Conservation (phyloP, 1,140 invertebrate species). For the Ceratina calcarata region DNA sequence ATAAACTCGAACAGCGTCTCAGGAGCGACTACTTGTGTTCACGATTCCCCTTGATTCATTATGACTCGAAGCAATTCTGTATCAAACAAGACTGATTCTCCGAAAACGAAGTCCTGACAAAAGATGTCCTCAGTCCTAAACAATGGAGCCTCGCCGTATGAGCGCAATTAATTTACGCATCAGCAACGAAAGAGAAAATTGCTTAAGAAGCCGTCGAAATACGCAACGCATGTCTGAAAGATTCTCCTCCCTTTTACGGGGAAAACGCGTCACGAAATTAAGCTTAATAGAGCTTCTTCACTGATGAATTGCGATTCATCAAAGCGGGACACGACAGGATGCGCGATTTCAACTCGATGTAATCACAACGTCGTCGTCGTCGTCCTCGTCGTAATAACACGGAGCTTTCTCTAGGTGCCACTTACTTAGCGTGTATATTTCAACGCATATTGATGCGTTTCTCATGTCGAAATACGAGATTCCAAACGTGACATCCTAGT, state of each 20-base stretch:
- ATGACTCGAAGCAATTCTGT: no score
- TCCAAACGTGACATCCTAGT: no score
- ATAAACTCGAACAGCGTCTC: neutral
- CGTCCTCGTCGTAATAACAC: conserved; percentile 6
- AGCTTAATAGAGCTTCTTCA: conserved; percentile 67
- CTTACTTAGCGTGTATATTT: conserved; percentile 27
- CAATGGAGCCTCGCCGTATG: neutral
- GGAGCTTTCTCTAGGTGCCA: conserved; percentile 32
- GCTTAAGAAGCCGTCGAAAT: conserved; percentile 42
- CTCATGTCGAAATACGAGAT: neutral
- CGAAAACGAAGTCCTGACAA: no score
- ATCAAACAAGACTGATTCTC: no score
- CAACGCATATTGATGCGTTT: conserved; percentile 16
- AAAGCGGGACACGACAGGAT: conserved; percentile 27
- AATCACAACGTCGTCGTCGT: conserved; percentile 45
- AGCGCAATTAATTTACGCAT: conserved; percentile 47
- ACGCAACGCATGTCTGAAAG: conserved; percentile 33
- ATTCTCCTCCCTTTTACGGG: conserved; percentile 24
- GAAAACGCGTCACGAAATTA: conserved; percentile 57
- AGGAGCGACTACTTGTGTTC: neutral
- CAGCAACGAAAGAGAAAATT: conserved; percentile 50
- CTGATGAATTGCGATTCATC: conserved; percentile 67
- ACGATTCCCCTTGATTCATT: no score
- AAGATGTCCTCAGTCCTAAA: no score
- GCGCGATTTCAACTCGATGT: conserved; percentile 45